These are phyloP conservation scores for Petrolisthes cinctipes DNA, from an alignment of 2,888 invertebrate species.

Conservation along the genomic window DNA sequence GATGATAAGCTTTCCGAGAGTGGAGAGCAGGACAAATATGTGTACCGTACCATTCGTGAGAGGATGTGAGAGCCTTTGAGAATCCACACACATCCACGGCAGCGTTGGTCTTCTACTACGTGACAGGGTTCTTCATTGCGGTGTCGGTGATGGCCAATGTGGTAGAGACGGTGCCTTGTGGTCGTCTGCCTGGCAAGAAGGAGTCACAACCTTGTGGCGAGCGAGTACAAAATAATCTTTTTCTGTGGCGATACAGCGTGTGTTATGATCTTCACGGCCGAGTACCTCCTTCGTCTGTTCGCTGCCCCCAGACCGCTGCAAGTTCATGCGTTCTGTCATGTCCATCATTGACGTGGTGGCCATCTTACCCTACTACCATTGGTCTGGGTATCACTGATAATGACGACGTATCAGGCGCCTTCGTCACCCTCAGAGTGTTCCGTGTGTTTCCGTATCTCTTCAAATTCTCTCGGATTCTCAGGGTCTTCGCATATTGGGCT, in stretches of 20 bases:
- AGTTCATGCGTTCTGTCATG: slow-evolving; percentile 98
- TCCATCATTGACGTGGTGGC: slow-evolving; percentile 99
- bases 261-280: slow-evolving; percentile 99
- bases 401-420: slow-evolving; percentile 98
- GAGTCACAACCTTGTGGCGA: slow-evolving; percentile 90
- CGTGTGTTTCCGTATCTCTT: slow-evolving; percentile 99
- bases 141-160: slow-evolving; percentile 99
- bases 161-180: slow-evolving; percentile 96
- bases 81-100: slow-evolving; percentile 99
- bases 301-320: slow-evolving; percentile 98
- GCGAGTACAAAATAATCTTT: slow-evolving; percentile 96
- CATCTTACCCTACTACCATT: slow-evolving; percentile 97
- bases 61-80: slow-evolving; percentile 99
- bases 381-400: slow-evolving; percentile 93
- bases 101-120: slow-evolving; percentile 99
- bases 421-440: slow-evolving; percentile 98
- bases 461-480: slow-evolving; percentile 98
- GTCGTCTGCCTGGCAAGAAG: slow-evolving; percentile 77
- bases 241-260: slow-evolving; percentile 99
- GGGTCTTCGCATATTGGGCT: slow-evolving; percentile 96
- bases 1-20: slow-evolving; percentile 96
- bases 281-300: slow-evolving; percentile 76
- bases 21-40: slow-evolving; percentile 84
- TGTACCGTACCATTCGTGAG: slow-evolving; percentile 82
- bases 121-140: slow-evolving; percentile 99